Conservation (phyloP, 23 tunicate species). For the Clavelina lepadiformis region DNA sequence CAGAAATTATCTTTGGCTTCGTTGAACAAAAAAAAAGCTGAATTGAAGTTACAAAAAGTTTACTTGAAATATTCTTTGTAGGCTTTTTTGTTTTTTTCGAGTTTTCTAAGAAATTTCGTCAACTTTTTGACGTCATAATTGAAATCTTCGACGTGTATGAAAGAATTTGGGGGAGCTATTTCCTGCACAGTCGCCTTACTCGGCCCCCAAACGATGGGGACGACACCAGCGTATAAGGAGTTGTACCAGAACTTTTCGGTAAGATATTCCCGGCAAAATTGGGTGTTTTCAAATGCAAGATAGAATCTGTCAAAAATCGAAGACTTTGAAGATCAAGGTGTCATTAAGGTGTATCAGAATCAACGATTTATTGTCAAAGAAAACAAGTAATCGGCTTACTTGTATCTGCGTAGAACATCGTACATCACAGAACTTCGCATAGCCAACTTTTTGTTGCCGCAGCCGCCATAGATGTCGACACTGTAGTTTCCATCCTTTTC, state of each 20-base stretch:
- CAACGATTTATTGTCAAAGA: too few relatives aligned
- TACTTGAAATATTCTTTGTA: constrained; percentile 66
- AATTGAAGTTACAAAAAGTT: neutral
- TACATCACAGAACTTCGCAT: too few relatives aligned
- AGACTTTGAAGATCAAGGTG: constrained; percentile 11
- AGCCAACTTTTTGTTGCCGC: constrained; percentile 24
- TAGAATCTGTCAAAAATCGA: constrained; percentile 48
- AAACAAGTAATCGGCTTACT: too few relatives aligned
- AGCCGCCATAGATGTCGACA: constrained; percentile 34
- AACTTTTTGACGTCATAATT: constrained; percentile 22
- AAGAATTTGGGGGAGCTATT: too few relatives aligned
- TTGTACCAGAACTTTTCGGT: too few relatives aligned
- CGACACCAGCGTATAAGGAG: too few relatives aligned
- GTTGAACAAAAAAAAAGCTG: too few relatives aligned
- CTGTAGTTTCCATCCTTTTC: constrained; percentile 5
- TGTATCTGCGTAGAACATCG: too few relatives aligned
- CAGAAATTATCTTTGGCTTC: too few relatives aligned
- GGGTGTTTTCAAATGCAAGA: constrained; percentile 71
- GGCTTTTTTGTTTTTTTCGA: constrained; percentile 49
- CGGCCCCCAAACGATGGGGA: constrained; percentile 45
- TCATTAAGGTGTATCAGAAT: too few relatives aligned
- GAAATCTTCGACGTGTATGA: constrained; percentile 64
- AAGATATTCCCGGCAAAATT: constrained; percentile 40
- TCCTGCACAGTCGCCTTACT: constrained; percentile 15
- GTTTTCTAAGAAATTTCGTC: constrained; percentile 24